These are phyloP conservation scores for Xylophagus ater DNA, from an alignment of 2,888 invertebrate genomes.

Conservation along the genomic window DNA sequence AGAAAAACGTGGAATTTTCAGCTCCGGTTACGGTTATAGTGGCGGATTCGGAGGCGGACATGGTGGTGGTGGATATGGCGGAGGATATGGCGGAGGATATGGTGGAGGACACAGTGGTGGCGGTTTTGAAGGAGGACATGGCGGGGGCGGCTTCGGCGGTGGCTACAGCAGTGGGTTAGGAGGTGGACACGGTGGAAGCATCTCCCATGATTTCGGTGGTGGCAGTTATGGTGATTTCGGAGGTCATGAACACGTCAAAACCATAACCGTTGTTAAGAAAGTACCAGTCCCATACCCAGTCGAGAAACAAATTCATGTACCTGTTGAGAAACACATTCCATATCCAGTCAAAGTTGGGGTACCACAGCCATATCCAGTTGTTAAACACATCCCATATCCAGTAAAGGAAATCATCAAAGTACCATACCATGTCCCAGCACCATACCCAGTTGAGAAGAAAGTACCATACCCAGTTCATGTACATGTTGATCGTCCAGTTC, in stretches of 20 bases:
- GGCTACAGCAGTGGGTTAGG: constrained; percentile 43
- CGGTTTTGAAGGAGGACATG: constrained; percentile 39
- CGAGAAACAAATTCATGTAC: constrained; percentile 57
- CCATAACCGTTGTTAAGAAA: constrained; percentile 57
- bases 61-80: constrained; percentile 39
- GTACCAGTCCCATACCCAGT: constrained; percentile 63
- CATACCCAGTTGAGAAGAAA: constrained; percentile 51
- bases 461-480: constrained; percentile 51
- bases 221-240: constrained; percentile 26
- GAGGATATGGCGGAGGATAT: constrained; percentile 26
- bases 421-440: constrained; percentile 58
- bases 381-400: constrained; percentile 54
- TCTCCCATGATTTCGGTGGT: constrained; percentile 20
- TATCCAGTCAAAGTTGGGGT: constrained; percentile 52
- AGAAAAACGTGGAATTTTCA: constrained; percentile 61
- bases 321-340: constrained; percentile 48
- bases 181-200: constrained; percentile 32
- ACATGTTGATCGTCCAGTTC: constrained; percentile 52
- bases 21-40: constrained; percentile 28
- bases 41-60: constrained; percentile 28
- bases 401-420: constrained; percentile 64
- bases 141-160: constrained; percentile 20
- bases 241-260: constrained; percentile 44
- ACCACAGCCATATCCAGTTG: constrained; percentile 60
- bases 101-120: constrained; percentile 25